Evolutionary conservation across 2,888 invertebrate species (phyloP).

Genomic region (Agrochola lota): DNA sequence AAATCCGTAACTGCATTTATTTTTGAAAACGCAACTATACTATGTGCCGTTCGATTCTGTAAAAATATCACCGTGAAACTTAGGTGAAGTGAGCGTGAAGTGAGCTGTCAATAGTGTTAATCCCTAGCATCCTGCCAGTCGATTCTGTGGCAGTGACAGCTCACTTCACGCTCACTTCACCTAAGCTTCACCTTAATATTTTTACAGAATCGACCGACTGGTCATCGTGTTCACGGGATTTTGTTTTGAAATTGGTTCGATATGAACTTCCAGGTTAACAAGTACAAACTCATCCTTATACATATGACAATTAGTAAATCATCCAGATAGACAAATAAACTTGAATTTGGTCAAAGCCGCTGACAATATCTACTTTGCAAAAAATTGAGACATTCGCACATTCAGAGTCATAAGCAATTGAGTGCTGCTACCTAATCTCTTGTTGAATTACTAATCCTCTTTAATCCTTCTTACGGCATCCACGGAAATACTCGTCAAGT

Average conservation of each 20-base stretch:
- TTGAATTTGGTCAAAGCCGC: not conserved
- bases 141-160: too few species aligned
- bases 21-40: not conserved
- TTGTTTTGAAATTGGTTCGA: too few species aligned
- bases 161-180: too few species aligned
- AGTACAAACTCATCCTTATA: not conserved
- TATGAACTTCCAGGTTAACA: not conserved
- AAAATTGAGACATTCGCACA: not conserved
- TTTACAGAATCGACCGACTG: too few species aligned
- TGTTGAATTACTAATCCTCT: slow-evolving; percentile 18
- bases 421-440: not conserved
- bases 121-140: too few species aligned
- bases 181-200: too few species aligned
- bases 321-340: not conserved
- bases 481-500: slow-evolving; percentile 16
- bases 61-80: too few species aligned
- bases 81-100: too few species aligned
- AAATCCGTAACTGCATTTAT: not conserved
- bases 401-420: slow-evolving; percentile 1
- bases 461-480: slow-evolving; percentile 9
- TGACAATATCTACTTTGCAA: not conserved
- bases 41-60: too few species aligned
- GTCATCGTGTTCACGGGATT: too few species aligned
- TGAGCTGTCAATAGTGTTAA: too few species aligned
- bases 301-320: not conserved